Evolutionary conservation across 2,113 vertebrate genomes (phyloP).

Genomic region (Pseudois nayaur): DNA sequence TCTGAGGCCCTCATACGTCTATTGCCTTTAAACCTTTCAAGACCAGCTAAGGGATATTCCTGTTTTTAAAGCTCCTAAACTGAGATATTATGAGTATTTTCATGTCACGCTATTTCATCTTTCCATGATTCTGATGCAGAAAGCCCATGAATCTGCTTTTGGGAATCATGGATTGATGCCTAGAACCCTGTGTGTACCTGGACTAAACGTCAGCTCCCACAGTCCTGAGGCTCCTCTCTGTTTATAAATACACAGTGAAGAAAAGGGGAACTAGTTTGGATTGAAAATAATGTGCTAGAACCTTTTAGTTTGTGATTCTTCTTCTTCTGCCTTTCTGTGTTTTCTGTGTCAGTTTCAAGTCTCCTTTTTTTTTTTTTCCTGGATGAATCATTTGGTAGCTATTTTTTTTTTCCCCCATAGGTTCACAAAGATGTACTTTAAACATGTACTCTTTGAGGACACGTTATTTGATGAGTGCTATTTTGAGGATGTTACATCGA

Average conservation of each 20-base stretch:
- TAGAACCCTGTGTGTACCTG: fast-evolving
- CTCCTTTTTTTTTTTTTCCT: neutral
- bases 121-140: neutral
- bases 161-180: neutral
- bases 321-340: neutral
- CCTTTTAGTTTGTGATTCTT: neutral
- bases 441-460: slow-evolving; percentile 94
- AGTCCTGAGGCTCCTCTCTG: neutral
- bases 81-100: neutral
- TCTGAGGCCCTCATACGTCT: neutral
- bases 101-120: neutral
- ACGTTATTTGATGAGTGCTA: slow-evolving; percentile 94
- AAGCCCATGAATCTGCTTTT: neutral
- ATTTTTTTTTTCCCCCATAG: slow-evolving; percentile 75
- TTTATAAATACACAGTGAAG: slow-evolving; percentile 44
- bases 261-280: fast-evolving
- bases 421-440: slow-evolving; percentile 94
- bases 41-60: neutral
- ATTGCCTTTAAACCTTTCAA: neutral
- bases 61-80: neutral
- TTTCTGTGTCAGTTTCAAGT: neutral
- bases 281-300: neutral
- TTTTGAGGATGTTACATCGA: slow-evolving; percentile 94
- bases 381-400: neutral
- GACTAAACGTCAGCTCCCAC: neutral